Evolutionary conservation across 1,140 invertebrate genomes (phyloP).

Genomic region (Solen grandis): DNA sequence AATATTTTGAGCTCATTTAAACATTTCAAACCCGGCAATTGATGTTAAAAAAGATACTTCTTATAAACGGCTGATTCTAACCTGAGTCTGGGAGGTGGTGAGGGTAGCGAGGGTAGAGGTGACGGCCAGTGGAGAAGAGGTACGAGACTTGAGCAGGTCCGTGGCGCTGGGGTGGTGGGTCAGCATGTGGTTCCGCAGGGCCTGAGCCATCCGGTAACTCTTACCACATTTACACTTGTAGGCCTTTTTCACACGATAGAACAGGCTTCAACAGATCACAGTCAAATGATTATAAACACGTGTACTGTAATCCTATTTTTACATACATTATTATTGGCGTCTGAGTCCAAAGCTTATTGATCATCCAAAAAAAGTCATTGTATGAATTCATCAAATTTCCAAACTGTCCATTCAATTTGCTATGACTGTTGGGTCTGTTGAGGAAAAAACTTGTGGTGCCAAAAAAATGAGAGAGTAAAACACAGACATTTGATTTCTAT

Average conservation of each 20-base stretch:
- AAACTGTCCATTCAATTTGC: too few relatives aligned
- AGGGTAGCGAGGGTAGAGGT: background rate
- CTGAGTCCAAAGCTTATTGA: background rate
- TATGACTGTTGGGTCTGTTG: too few relatives aligned
- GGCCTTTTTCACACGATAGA: slow-evolving; percentile 86
- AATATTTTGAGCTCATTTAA: too few relatives aligned
- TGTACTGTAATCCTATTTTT: background rate
- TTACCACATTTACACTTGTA: slow-evolving; percentile 92
- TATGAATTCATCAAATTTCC: too few relatives aligned
- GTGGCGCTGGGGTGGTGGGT: slow-evolving; percentile 69
- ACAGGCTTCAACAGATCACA: slow-evolving; percentile 42
- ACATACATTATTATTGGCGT: background rate
- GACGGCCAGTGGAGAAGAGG: background rate
- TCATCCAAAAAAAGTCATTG: background rate
- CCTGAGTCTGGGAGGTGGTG: too few relatives aligned
- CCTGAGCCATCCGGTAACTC: slow-evolving; percentile 89
- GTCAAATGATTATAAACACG: background rate
- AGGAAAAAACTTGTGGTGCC: too few relatives aligned
- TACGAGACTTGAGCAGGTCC: slow-evolving; percentile 44
- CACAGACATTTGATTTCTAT: too few relatives aligned
- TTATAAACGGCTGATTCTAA: too few relatives aligned
- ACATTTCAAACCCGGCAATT: too few relatives aligned
- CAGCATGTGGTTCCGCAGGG: slow-evolving; percentile 86
- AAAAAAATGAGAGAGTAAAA: too few relatives aligned
- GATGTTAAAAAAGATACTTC: too few relatives aligned